Evolutionary conservation across 2,113 vertebrate species (phyloP).

Genomic region (Phrynosoma platyrhinos): DNA sequence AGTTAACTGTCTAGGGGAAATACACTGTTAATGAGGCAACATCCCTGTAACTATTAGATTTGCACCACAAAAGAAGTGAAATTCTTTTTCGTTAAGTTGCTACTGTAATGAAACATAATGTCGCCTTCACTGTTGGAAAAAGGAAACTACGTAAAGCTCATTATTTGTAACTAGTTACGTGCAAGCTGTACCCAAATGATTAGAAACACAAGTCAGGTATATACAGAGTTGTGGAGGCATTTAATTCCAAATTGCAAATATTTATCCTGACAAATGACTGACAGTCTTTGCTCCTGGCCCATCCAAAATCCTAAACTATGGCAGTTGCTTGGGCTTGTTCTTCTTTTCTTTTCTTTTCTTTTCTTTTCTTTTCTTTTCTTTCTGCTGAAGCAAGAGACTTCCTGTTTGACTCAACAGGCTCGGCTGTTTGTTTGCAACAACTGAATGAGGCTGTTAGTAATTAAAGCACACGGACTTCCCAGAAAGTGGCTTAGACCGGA

Average conservation of each 20-base stretch:
- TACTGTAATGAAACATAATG: too few species aligned
- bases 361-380: slow-evolving; percentile 40
- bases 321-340: not conserved
- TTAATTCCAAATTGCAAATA: not conserved
- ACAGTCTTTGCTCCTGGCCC: not conserved
- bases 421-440: slow-evolving; percentile 36
- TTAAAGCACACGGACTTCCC: slow-evolving; percentile 80
- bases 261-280: not conserved
- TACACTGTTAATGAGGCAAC: too few species aligned
- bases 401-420: slow-evolving; percentile 79
- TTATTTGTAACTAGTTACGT: not conserved
- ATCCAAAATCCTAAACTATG: not conserved
- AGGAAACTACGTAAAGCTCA: too few species aligned
- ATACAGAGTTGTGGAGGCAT: not conserved
- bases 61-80: too few species aligned
- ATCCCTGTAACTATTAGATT: too few species aligned
- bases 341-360: slow-evolving; percentile 27
- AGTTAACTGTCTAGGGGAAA: too few species aligned
- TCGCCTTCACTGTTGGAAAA: too few species aligned
- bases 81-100: too few species aligned
- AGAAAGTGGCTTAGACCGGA: slow-evolving; percentile 83
- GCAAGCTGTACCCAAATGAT: not conserved
- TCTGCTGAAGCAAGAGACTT: slow-evolving; percentile 66
- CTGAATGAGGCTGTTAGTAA: slow-evolving; percentile 82
- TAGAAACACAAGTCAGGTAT: not conserved